These are phyloP conservation scores for Pardalotus punctatus DNA, from an alignment of 2,113 vertebrate genomes.

Conservation along the genomic window DNA sequence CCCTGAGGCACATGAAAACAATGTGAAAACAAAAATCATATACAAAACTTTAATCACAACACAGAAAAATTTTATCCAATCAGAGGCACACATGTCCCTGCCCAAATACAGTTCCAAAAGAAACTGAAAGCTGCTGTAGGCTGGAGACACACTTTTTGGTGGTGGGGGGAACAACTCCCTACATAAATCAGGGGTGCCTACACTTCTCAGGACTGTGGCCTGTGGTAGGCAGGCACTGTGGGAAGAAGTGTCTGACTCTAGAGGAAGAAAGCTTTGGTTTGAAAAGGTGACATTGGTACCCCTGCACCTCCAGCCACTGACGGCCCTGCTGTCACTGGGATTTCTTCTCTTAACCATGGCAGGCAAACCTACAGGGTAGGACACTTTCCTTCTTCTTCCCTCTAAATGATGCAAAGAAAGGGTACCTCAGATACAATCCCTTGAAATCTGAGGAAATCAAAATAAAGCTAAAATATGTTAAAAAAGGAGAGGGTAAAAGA, in stretches of 20 bases:
- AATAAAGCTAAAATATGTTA: not conserved
- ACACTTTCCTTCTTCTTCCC: not conserved
- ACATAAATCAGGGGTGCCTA: not conserved
- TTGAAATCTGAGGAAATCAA: not conserved
- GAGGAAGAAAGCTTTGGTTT: not conserved
- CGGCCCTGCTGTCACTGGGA: not conserved
- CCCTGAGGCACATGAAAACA: not conserved
- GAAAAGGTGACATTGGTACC: not conserved
- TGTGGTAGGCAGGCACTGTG: not conserved
- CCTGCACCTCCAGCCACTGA: not conserved
- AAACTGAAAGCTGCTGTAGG: not conserved
- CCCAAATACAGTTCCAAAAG: not conserved
- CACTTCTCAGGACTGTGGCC: not conserved
- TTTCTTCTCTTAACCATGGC: not conserved
- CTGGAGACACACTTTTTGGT: not conserved
- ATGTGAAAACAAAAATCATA: accelerated
- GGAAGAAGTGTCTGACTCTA: not conserved
- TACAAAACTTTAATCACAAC: not conserved
- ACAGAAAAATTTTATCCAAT: not conserved
- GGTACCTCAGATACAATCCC: not conserved
- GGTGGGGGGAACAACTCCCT: too few species aligned
- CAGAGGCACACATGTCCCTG: not conserved
- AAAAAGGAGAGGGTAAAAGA: not conserved
- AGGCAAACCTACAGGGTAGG: not conserved
- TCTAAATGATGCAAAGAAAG: not conserved